Conservation (phyloP, 1,140 invertebrate genomes). For the Cydia fagiglandana region DNA sequence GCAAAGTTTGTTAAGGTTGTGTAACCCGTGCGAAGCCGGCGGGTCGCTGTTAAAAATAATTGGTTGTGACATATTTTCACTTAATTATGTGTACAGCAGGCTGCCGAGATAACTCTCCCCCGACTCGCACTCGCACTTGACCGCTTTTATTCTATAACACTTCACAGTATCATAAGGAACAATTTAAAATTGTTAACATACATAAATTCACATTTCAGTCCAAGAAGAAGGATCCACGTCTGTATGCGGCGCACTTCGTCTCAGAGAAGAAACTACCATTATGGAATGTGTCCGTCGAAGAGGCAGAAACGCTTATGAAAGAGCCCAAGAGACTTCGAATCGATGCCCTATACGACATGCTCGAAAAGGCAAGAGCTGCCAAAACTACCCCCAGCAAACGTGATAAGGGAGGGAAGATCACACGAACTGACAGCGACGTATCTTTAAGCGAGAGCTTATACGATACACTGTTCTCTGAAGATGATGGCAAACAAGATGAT, state of each 20-base stretch:
- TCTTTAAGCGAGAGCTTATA: conserved; percentile 75
- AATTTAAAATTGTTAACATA: not conserved
- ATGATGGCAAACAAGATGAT: conserved; percentile 65
- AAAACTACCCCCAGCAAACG: conserved; percentile 51
- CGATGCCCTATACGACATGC: conserved; percentile 68
- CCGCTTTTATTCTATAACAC: too few relatives aligned
- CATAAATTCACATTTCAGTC: conserved; percentile 58
- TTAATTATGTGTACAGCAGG: too few relatives aligned
- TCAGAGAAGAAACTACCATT: conserved; percentile 72
- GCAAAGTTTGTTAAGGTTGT: too few relatives aligned
- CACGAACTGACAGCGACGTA: conserved; percentile 64
- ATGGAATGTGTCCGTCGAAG: conserved; percentile 83
- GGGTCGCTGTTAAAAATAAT: too few relatives aligned
- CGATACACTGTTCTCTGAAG: conserved; percentile 74
- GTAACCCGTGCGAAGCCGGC: too few relatives aligned
- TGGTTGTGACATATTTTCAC: too few relatives aligned
- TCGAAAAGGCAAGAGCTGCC: conserved; percentile 47
- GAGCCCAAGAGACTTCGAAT: conserved; percentile 72
- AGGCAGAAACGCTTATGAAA: conserved; percentile 76
- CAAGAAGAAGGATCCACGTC: conserved; percentile 78
- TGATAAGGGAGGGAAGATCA: conserved; percentile 61
- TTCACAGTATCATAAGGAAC: not conserved
- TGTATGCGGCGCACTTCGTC: conserved; percentile 75
- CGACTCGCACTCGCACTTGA: too few relatives aligned
- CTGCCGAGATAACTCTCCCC: too few relatives aligned